These are phyloP conservation scores for Linnaemya tessellans DNA, from an alignment of 2,888 invertebrate species.

Conservation along the genomic window DNA sequence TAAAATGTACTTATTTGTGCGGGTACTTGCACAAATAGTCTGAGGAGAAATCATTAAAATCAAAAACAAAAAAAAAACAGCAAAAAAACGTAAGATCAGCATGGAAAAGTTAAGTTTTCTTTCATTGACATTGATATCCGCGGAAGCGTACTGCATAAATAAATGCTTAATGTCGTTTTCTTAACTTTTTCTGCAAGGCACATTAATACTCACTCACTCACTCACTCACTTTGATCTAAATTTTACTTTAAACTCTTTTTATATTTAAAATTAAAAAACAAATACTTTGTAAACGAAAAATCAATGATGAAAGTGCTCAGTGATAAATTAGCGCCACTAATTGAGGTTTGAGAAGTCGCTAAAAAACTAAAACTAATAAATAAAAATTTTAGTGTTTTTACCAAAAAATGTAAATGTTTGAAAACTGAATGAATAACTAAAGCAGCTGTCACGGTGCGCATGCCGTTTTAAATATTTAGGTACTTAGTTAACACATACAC, in stretches of 20 bases:
- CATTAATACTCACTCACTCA: conserved; percentile 16
- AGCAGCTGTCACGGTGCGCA: conserved; percentile 26
- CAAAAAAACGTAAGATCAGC: conserved; percentile 6
- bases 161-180: conserved; percentile 30
- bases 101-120: conserved; percentile 48
- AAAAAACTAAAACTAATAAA: conserved; percentile 17
- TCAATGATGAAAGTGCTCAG: conserved; percentile 45
- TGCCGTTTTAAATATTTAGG: conserved; percentile 41
- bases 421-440: conserved; percentile 14
- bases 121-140: conserved; percentile 63
- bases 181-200: conserved; percentile 4
- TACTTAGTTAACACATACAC: conserved; percentile 24
- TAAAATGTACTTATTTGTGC: conserved; percentile 1
- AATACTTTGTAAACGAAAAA: neutral
- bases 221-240: neutral
- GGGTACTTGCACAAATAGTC: conserved; percentile 15
- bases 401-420: conserved; percentile 12
- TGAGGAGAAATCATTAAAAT: conserved; percentile 56
- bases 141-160: conserved; percentile 55
- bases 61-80: neutral
- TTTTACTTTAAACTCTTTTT: conserved; percentile 4
- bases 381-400: conserved; percentile 27
- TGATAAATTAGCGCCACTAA: conserved; percentile 65
- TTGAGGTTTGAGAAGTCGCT: conserved; percentile 37
- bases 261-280: conserved; percentile 3